Percentiles rank a stretch among this genome's conserved stretches.
phyloP scores from a whole-genome alignment of 2,113 vertebrate species.

The Equus przewalskii region DNA sequence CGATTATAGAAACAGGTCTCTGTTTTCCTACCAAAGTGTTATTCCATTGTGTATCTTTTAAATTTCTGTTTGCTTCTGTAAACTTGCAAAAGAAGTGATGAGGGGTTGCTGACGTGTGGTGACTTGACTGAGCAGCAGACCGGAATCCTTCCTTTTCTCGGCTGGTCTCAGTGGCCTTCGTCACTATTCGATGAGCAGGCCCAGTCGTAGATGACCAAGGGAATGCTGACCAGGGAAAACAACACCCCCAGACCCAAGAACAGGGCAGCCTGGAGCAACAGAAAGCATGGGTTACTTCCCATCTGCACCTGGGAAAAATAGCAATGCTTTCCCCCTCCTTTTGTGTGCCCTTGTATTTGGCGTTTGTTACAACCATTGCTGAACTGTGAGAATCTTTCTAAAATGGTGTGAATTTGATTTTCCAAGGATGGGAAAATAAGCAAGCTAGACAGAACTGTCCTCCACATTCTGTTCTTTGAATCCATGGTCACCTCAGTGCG shows the following conservation, averaged over 20 bases:
- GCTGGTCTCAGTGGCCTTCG: constrained; percentile 78
- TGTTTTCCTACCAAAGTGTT: constrained; percentile 75
- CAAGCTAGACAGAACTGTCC: background rate
- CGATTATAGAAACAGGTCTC: constrained; percentile 69
- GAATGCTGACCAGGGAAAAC: constrained; percentile 90
- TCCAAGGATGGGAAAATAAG: background rate
- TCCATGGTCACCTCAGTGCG: background rate
- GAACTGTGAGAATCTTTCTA: background rate
- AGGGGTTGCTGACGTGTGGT: constrained; percentile 79
- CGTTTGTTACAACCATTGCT: background rate
- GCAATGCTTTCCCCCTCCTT: background rate
- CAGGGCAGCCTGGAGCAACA: constrained; percentile 87
- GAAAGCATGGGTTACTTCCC: constrained; percentile 61
- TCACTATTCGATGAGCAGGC: constrained; percentile 80
- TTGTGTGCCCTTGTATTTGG: background rate
- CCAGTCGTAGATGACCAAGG: constrained; percentile 92
- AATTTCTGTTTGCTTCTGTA: constrained; percentile 83
- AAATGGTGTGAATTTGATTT: background rate
- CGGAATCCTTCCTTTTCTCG: constrained; percentile 51
- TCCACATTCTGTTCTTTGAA: background rate
- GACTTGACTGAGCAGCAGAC: constrained; percentile 81
- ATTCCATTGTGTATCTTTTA: constrained; percentile 72
- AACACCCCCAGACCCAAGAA: constrained; percentile 89
- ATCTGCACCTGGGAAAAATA: fast-evolving
- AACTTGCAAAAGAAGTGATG: constrained; percentile 84